Base-by-base conservation (phyloP, 2,797 vertebrate species). In the Sebastolobus altivelis region DNA sequence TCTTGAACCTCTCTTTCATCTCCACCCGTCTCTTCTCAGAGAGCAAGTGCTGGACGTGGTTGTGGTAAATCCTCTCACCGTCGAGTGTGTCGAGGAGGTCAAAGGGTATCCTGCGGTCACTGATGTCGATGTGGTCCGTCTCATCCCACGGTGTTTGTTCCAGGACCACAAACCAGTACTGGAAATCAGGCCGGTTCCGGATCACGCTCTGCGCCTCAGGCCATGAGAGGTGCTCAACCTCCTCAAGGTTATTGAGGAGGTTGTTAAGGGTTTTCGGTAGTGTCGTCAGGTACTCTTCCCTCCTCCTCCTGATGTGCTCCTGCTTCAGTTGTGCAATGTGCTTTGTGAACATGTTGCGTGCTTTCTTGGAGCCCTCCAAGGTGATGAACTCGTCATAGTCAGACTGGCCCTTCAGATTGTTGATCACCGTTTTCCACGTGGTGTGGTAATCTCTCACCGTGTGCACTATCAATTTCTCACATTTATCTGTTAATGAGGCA, bases 1-100 rank as follows among this genome's bases (percentile, higher is more conserved):
- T 99, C 95, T 98, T 99, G 93, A 99, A 99, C 86, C 97, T 96
- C 78, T 99, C 98, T 91, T 99, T 99, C 97, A 99, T 99, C 95
- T 99, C 98, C 81, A 97, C 83, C 86, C 98, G 96, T 72, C 97
- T 97, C 86, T 99, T 99, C 91, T 99, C 98, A 0, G 97, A 97
- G 93, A 97, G 95, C 86, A 99, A 95, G 95, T 99, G 98, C 61
- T 99, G 97, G 54, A 99, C 97, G 2, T 99, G 99, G 90, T 96
- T 98, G 81, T 97, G 97, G 94, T 97, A 99, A 78, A 99, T 97
- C 78, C 97, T 96, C 94, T 99, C 98, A 5, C 97, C 97, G 35
- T 99, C 98, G 8, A 94, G 88, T 0, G 97, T 99, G 71, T 93
- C 93, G 1, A 99, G 96, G 75, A 99, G 96, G 93, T 99, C 99